phyloP scores from a whole-genome alignment of 2,113 vertebrate species.

The Dolichallabes microphthalmus region DNA sequence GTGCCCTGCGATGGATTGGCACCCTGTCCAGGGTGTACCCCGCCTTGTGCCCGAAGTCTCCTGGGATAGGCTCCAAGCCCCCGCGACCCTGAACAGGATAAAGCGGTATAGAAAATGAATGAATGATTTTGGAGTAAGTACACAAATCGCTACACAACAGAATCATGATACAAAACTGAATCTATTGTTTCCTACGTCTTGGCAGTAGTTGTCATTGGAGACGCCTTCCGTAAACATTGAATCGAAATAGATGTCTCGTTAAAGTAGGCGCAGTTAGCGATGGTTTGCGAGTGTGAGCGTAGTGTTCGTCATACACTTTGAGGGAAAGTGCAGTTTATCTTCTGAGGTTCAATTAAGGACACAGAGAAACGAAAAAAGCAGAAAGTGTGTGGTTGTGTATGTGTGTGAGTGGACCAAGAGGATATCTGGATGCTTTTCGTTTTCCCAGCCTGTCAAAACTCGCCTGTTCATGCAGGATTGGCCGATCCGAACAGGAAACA shows the following conservation, averaged over 20 bases:
- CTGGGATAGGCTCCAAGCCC: too few species aligned
- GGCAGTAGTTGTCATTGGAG: not conserved
- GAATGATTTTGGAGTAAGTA: too few species aligned
- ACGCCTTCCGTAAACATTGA: not conserved
- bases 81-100: too few species aligned
- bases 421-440: not conserved
- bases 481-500: conserved; percentile 10
- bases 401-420: not conserved
- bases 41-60: too few species aligned
- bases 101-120: too few species aligned
- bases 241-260: not conserved
- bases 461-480: conserved; percentile 21
- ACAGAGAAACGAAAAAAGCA: not conserved
- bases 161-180: not conserved
- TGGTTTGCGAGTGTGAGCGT: not conserved
- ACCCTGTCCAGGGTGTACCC: too few species aligned
- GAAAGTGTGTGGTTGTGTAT: too few species aligned
- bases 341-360: not conserved
- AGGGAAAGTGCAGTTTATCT: not conserved
- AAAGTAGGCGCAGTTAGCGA: not conserved
- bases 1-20: too few species aligned
- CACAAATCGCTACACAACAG: too few species aligned
- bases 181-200: too few species aligned
- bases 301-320: not conserved
- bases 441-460: conserved; percentile 33